phyloP scores from a whole-genome alignment of 2,797 vertebrate species.

The Chrysolophus pictus region DNA sequence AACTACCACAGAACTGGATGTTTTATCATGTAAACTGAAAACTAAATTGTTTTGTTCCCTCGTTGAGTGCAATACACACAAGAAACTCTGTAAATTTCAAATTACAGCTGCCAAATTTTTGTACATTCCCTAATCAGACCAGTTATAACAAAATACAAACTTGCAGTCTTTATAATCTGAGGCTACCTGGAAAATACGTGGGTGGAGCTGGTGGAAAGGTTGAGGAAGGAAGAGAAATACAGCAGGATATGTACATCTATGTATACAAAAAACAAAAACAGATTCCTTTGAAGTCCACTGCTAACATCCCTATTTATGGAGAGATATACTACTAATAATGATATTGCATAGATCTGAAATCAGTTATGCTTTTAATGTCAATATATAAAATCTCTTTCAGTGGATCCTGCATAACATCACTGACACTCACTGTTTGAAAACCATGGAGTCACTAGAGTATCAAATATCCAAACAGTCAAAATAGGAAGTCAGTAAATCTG shows the following conservation, averaged over 20 bases:
- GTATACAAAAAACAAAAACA: background rate
- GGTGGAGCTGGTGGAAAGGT: background rate
- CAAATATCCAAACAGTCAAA: background rate
- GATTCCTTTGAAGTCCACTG: background rate
- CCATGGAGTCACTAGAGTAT: background rate
- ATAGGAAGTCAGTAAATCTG: background rate
- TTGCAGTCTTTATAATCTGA: background rate
- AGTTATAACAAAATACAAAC: conserved; percentile 23
- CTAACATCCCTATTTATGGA: background rate
- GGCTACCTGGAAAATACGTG: background rate
- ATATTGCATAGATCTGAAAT: background rate
- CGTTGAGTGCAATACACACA: background rate
- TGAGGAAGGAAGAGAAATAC: background rate
- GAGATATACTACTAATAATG: background rate
- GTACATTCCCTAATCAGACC: background rate
- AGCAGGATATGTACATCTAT: background rate
- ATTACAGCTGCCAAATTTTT: conserved; percentile 28
- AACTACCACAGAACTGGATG: background rate
- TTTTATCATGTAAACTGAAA: conserved; percentile 50
- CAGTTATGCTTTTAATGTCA: background rate
- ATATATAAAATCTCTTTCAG: background rate
- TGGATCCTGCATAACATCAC: background rate
- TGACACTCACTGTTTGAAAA: background rate
- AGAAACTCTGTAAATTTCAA: conserved; percentile 22
- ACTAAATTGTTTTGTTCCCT: conserved; percentile 26